Evolutionary conservation across 2,888 invertebrate species (phyloP), one percentile per base, ranked within the genome.

Genomic region (Ommatoiulus sabulosus): DNA sequence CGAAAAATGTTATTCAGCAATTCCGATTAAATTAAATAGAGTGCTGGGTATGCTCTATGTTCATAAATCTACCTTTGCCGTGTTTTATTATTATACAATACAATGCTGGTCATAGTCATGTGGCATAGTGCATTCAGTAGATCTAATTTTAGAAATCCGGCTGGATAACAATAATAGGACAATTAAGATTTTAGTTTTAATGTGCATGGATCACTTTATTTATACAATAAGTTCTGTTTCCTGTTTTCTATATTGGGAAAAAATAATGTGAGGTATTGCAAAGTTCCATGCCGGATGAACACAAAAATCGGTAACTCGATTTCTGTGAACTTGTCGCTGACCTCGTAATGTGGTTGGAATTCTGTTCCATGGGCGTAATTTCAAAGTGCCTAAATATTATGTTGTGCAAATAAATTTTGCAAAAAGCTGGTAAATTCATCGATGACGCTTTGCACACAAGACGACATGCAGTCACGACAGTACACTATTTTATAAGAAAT

Each of bases 61-160:
- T 80, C 80, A 72, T 72, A 24, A 1, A 35, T 35, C n/a, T 8
- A 10, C 48, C 5, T 57, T 72, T 80, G 35, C 80, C 15, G 15
- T 35, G 35, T 80, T 63, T 35, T 80, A 80, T 80, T 80, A 80
- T 80, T 80, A 80, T 24, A 35, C 35, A 80, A 80, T 43, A 80
- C 80, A 80, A 80, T 80, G 80, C 24, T 8, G 72, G 24, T 80
- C 80, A 80, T 80, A 80, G 80, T 80, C 57, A 15, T 10, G 35
- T 12, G 80, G 35, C 12, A 43, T 80, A 35, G 80, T 80, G 80
- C 35, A 43, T 80, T 80, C 80, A 80, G 15, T 6, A 43, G 80
- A 12, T 35, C 80, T 80, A 80, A 80, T 80, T 80, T 80, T 80
- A 80, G 80, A 80, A 80, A 80, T 80, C 80, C 80, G 80, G 80